Conservation (phyloP, 2,888 invertebrate genomes). For the Frankliniella fusca region DNA sequence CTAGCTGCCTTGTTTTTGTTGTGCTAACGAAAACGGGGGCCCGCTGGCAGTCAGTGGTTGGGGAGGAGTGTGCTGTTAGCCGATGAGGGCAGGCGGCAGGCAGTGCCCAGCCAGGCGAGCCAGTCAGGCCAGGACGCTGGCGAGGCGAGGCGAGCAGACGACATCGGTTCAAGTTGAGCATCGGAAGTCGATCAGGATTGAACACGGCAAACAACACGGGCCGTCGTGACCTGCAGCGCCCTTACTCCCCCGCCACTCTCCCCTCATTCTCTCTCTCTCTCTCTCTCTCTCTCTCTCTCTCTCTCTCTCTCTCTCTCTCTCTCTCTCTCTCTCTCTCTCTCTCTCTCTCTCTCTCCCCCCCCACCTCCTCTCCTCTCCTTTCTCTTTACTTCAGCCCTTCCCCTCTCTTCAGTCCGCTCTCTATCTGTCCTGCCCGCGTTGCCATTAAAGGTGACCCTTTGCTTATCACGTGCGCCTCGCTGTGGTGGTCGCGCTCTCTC, state of each 20-base stretch:
- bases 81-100: background rate
- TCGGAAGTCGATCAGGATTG: conserved; percentile 19
- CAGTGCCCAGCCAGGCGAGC: background rate
- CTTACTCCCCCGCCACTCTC: background rate
- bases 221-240: background rate
- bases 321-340: conserved; percentile 1
- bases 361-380: background rate
- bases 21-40: no score
- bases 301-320: background rate
- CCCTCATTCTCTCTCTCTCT: background rate
- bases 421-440: no score
- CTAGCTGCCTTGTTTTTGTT: no score
- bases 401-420: no score
- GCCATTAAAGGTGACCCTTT: background rate
- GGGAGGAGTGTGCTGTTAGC: background rate
- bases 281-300: background rate
- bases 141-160: background rate
- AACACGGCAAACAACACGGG: conserved; percentile 15
- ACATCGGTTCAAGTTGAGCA: background rate
- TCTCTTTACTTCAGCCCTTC: background rate
- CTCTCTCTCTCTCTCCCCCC: background rate
- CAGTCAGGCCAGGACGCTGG: background rate
- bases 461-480: background rate
- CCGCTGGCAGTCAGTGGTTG: background rate
- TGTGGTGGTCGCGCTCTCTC: background rate